A percentile compares a stretch with the other conserved stretches of the same genome.
Conservation (phyloP, 2,797 vertebrate genomes). For the Babyrousa celebensis region DNA sequence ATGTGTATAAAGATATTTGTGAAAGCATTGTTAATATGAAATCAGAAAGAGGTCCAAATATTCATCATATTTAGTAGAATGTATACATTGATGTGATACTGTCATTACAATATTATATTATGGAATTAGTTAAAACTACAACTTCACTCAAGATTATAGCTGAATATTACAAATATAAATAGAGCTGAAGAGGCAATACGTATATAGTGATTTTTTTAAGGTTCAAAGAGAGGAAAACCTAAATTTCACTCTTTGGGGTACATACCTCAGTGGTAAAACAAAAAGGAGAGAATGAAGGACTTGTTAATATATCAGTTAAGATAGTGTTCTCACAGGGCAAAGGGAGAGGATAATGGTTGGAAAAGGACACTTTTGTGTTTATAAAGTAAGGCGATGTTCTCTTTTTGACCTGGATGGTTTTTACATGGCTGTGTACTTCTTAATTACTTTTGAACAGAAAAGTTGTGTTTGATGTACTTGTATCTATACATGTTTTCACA, state of each 20-base stretch:
- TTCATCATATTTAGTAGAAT: neutral
- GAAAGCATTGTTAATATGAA: neutral
- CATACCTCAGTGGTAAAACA: neutral
- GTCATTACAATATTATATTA: neutral
- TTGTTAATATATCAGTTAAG: neutral
- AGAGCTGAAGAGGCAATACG: neutral
- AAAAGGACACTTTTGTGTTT: neutral
- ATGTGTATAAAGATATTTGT: neutral
- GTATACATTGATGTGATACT: neutral
- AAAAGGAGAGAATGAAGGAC: neutral
- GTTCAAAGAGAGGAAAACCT: neutral
- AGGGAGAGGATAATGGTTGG: neutral
- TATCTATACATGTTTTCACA: neutral
- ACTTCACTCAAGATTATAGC: neutral
- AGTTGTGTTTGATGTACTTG: neutral
- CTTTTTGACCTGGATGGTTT: neutral
- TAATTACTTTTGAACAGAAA: neutral
- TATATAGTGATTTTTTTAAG: constrained; percentile 13
- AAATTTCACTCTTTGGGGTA: neutral
- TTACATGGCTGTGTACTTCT: neutral
- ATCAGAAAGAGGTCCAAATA: neutral
- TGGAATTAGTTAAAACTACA: neutral
- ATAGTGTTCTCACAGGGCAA: neutral
- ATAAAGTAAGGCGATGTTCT: neutral
- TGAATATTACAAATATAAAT: neutral